Conservation (phyloP, 2,888 invertebrate genomes). For the Smittia aterrima region DNA sequence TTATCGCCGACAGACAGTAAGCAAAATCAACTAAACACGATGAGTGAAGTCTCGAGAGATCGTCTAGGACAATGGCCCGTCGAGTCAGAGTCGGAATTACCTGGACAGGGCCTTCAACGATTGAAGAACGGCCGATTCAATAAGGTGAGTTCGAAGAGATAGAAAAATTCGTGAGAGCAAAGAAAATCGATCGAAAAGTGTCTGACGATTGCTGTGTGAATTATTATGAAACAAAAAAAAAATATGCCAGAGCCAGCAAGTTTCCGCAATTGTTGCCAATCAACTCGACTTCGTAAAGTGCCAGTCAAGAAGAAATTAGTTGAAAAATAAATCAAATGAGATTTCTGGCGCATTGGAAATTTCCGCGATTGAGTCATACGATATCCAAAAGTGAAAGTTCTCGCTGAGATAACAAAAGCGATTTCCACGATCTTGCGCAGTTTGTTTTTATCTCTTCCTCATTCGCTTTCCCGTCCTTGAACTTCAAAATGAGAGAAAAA, state of each 20-base stretch:
- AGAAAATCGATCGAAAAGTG: background rate
- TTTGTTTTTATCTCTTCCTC: background rate
- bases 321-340: background rate
- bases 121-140: conserved; percentile 49
- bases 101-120: conserved; percentile 50
- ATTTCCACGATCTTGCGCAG: conserved; percentile 27
- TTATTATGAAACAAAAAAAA: background rate
- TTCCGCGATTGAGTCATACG: conserved; percentile 22
- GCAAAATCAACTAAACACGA: conserved; percentile 32
- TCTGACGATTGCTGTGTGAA: background rate
- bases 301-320: background rate
- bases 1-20: conserved; percentile 9
- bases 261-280: background rate
- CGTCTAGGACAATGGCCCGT: conserved; percentile 50
- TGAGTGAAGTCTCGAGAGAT: conserved; percentile 46
- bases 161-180: background rate
- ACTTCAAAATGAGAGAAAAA: conserved; percentile 21
- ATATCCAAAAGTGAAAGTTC: conserved; percentile 26
- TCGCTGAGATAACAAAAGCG: background rate
- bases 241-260: background rate
- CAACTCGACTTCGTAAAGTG: background rate
- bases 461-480: conserved; percentile 15
- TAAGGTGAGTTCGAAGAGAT: conserved; percentile 49
- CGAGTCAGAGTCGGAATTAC: conserved; percentile 49
- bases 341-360: conserved; percentile 8